phyloP scores from a whole-genome alignment of 2,888 invertebrate genomes.

The Glaucopsyche alexis region DNA sequence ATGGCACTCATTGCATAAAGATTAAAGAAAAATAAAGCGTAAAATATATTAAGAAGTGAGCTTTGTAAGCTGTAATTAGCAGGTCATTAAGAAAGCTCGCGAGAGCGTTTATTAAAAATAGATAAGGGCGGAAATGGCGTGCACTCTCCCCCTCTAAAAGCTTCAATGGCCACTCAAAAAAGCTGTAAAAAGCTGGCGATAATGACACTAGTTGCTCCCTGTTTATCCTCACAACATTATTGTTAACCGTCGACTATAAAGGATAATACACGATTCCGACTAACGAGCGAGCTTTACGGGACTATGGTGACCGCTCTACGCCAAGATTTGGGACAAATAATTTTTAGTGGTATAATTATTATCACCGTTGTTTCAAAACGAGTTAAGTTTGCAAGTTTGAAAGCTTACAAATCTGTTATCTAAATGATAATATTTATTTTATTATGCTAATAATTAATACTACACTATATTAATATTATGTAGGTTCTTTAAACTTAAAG shows the following conservation, averaged over 20 bases:
- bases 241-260: constrained; percentile 49
- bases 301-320: constrained; percentile 44
- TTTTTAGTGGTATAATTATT: not conserved
- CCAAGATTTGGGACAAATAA: constrained; percentile 37
- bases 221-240: constrained; percentile 54
- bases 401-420: not conserved
- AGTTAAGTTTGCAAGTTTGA: not conserved
- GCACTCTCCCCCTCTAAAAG: constrained; percentile 40
- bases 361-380: not conserved
- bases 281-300: constrained; percentile 47
- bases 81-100: constrained; percentile 28
- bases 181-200: constrained; percentile 43
- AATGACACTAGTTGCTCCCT: constrained; percentile 52
- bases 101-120: constrained; percentile 29
- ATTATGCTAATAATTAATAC: not conserved
- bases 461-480: no score
- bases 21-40: constrained; percentile 16
- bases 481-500: not conserved
- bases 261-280: constrained; percentile 52
- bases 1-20: not conserved
- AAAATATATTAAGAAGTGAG: constrained; percentile 26
- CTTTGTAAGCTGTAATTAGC: constrained; percentile 28
- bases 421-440: not conserved
- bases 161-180: constrained; percentile 37
- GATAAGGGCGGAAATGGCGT: constrained; percentile 37